Conservation (phyloP, 2,888 invertebrate species). For the Ophion obscuratus region DNA sequence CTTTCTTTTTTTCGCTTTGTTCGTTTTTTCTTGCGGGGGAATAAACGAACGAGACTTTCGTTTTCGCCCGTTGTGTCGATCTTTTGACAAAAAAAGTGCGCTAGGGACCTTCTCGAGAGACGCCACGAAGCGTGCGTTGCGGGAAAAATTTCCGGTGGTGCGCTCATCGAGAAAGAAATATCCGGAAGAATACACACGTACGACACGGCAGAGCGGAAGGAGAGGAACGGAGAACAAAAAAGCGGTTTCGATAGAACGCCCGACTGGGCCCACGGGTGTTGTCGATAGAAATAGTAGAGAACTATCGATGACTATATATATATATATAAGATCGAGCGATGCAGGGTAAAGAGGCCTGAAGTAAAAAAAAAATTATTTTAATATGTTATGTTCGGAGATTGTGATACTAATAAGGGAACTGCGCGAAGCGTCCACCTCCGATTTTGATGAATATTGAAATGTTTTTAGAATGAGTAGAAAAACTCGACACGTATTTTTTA, state of each 20-base stretch:
- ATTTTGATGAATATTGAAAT: neutral
- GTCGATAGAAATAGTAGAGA: slow-evolving; percentile 26
- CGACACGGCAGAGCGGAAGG: slow-evolving; percentile 10
- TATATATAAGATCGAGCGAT: too few species aligned
- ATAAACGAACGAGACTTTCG: slow-evolving; percentile 1
- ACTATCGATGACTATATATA: neutral
- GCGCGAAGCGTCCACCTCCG: neutral
- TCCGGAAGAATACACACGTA: slow-evolving; percentile 18
- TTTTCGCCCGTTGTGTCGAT: slow-evolving; percentile 8
- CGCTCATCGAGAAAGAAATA: slow-evolving; percentile 36
- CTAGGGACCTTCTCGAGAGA: neutral
- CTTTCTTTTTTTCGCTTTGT: neutral
- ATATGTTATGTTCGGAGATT: too few species aligned
- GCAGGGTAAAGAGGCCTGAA: too few species aligned
- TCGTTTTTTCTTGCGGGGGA: neutral
- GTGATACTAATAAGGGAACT: too few species aligned
- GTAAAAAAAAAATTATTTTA: too few species aligned
- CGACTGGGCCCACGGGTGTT: slow-evolving; percentile 26
- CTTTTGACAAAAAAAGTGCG: slow-evolving; percentile 23
- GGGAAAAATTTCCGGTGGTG: slow-evolving; percentile 19
- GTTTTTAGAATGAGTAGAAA: too few species aligned
- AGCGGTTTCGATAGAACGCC: slow-evolving; percentile 36
- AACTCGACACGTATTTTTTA: too few species aligned
- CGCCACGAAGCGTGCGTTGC: slow-evolving; percentile 11
- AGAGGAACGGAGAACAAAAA: slow-evolving; percentile 6